Evolutionary conservation across 2,888 invertebrate genomes (phyloP), one percentile per base, ranked within the genome.

Genomic region (Idaea biselata): DNA sequence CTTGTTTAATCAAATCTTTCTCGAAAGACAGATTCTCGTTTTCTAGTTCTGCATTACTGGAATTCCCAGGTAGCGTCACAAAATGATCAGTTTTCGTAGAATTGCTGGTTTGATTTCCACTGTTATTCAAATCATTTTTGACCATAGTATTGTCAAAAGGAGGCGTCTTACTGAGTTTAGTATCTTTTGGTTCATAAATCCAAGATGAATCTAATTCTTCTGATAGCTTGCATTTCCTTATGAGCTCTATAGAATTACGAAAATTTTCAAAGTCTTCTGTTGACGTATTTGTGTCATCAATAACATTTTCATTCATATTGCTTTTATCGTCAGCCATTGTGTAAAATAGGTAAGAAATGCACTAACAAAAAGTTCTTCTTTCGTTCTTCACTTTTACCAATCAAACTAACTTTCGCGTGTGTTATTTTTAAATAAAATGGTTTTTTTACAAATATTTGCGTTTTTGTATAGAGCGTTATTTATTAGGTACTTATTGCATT

Each of bases 81-180:
- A 73, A 76, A 18, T 74, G 70, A 65, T 88, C 89, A 33, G 87
- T 89, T 71, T 89, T 87, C 18, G 84, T 85, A 44, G 84, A 88
- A 75, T 70, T 82, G 62, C 75, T 75, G 32, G 68, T 73, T 71
- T 74, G 73, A 68, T 79, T 83, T 33, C 72, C 75, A 60, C 66
- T 63, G 60, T 74, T 71, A 75, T 78, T 80, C 61, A 74, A 67
- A 54, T 77, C 79, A 72, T 87, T 86, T 72, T 76, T 78, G 53
- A 82, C 77, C 82, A 87, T 84, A 59, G 79, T 75, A 73, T 83
- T 87, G 69, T 81, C 76, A 73, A 84, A 88, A 56, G 87, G 86
- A 63, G 88, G 86, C 58, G 87, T 87, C 68, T 73, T 72, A 61
- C 76, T 81, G 61, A 71, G 74, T 70, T 82, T 81, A 73, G 44